Percentiles rank a stretch among this genome's conserved stretches.
phyloP scores from a whole-genome alignment of 2,797 vertebrate genomes.

The Sebastes minor region DNA sequence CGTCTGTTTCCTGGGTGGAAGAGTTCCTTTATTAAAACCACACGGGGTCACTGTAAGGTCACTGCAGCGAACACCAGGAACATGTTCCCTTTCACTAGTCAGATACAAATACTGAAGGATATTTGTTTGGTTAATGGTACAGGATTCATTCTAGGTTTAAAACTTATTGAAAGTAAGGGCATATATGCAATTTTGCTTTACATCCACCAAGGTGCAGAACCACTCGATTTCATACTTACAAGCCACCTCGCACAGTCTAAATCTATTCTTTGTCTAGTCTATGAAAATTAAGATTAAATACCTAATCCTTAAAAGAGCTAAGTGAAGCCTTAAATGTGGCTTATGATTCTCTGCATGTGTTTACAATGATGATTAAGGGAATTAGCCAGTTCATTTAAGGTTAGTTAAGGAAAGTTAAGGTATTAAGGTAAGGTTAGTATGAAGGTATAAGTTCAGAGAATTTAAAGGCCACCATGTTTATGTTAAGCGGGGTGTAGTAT shows the following conservation, averaged over 20 bases:
- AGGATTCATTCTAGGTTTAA: not conserved
- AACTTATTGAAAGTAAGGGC: not conserved
- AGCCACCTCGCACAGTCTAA: not conserved
- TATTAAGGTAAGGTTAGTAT: not conserved
- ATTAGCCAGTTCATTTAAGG: not conserved
- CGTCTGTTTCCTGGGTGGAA: not conserved
- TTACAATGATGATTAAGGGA: not conserved
- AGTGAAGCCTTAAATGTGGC: not conserved
- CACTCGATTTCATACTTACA: not conserved
- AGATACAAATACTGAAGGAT: not conserved
- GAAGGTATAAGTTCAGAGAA: not conserved
- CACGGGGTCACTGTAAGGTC: not conserved
- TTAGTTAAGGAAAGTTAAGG: not conserved
- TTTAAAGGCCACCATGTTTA: not conserved
- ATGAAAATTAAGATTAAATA: not conserved
- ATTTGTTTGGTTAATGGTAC: not conserved
- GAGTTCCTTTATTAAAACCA: not conserved
- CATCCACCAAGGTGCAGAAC: not conserved
- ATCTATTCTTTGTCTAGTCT: not conserved
- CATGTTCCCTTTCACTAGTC: not conserved
- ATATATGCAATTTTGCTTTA: not conserved
- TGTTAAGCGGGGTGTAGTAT: not conserved
- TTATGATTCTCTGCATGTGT: not conserved
- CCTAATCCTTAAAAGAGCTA: not conserved
- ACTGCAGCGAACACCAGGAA: not conserved